phyloP scores from a whole-genome alignment of 2,113 vertebrate genomes.

The Tragelaphus imberbis region DNA sequence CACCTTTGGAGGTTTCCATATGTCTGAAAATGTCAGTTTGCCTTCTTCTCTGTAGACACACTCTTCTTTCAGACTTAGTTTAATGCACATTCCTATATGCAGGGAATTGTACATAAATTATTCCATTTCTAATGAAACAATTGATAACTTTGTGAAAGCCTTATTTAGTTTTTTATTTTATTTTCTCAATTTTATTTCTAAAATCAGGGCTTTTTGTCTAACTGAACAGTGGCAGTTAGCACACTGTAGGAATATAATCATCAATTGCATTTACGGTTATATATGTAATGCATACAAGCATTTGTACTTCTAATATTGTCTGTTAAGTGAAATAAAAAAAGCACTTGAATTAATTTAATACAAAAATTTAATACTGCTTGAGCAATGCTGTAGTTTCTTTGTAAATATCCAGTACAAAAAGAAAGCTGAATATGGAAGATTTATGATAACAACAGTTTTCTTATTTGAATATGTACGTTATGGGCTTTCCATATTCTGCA shows the following conservation, averaged over 20 bases:
- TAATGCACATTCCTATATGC: neutral
- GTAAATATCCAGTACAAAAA: conserved; percentile 44
- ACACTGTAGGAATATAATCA: neutral
- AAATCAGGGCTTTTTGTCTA: conserved; percentile 25
- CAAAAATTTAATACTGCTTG: conserved; percentile 41
- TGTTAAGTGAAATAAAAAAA: conserved; percentile 7
- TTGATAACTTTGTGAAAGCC: neutral
- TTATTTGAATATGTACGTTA: conserved; percentile 57
- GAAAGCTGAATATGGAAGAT: neutral
- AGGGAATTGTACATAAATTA: neutral
- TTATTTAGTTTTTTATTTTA: neutral
- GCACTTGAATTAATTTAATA: conserved; percentile 47
- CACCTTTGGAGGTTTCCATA: neutral
- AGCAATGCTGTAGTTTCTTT: neutral
- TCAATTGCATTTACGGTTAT: conserved; percentile 44
- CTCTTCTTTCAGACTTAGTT: neutral
- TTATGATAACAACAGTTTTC: neutral
- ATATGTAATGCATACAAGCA: neutral
- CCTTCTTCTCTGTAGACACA: neutral
- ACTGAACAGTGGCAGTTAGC: neutral
- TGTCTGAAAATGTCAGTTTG: neutral
- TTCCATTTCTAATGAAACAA: conserved; percentile 31
- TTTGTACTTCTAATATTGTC: conserved; percentile 29
- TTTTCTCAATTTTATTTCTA: conserved; percentile 41
- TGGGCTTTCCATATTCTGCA: neutral